These are phyloP conservation scores for Heliconius cydno DNA, from an alignment of 2,888 invertebrate species.

Conservation along the genomic window DNA sequence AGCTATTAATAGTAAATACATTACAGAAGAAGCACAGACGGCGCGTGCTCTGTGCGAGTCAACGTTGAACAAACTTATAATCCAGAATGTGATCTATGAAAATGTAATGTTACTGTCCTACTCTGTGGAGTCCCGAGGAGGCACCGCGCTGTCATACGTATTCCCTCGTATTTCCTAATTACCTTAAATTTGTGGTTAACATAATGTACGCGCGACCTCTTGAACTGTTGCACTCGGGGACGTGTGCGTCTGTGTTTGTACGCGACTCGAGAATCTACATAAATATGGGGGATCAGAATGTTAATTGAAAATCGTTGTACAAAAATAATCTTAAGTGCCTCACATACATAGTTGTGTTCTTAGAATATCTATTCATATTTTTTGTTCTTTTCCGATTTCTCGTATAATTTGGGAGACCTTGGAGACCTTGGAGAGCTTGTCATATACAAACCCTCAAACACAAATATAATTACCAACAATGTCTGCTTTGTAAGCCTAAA, in stretches of 20 bases:
- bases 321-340: not conserved
- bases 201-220: slow-evolving; percentile 19
- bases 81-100: slow-evolving; percentile 20
- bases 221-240: not conserved
- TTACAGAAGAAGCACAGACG: slow-evolving; percentile 1
- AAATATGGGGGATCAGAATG: slow-evolving; percentile 3
- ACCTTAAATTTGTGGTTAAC: slow-evolving; percentile 13
- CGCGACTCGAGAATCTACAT: not conserved
- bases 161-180: slow-evolving; percentile 7
- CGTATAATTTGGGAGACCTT: not conserved
- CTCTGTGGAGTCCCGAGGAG: not conserved
- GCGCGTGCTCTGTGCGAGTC: slow-evolving; percentile 3
- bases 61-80: not conserved
- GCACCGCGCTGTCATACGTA: not conserved
- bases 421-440: too few species aligned
- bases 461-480: too few species aligned
- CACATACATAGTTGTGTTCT: not conserved
- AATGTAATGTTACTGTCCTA: slow-evolving; percentile 26
- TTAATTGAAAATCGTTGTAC: slow-evolving; percentile 20
- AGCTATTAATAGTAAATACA: not conserved
- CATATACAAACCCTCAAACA: not conserved
- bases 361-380: not conserved
- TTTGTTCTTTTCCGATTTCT: not conserved
- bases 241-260: not conserved
- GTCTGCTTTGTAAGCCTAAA: too few species aligned